Evolutionary conservation across 30 jellyfish, hydroid and myxozoan species (phyloP).

Genomic region (Aurelia aurita complex sp. Pacific): DNA sequence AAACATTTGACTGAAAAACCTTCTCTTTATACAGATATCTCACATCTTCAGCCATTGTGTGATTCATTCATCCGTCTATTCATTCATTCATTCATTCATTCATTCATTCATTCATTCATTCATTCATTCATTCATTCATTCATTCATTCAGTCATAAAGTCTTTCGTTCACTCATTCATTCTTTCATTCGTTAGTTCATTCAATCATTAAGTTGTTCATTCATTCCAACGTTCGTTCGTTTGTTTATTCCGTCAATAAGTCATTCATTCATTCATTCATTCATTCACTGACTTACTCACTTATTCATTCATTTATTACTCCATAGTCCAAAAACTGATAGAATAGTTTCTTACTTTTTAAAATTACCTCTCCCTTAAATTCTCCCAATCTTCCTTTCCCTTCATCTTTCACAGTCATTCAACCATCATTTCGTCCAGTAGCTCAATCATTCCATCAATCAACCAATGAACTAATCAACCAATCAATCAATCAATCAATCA

Average conservation of each 20-base stretch:
- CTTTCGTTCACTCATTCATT: too few species aligned
- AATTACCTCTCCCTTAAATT: too few species aligned
- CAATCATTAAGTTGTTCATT: not conserved
- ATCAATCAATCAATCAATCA: not conserved
- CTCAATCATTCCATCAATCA: not conserved
- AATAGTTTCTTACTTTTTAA: too few species aligned
- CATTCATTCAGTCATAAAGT: not conserved
- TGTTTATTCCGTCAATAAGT: not conserved
- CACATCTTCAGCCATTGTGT: too few species aligned
- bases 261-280: too few species aligned
- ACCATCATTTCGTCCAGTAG: not conserved
- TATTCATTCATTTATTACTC: not conserved
- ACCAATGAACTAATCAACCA: not conserved
- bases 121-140: not conserved
- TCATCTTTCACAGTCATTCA: too few species aligned
- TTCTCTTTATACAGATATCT: too few species aligned
- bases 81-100: constrained; percentile 2
- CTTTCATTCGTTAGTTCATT: too few species aligned
- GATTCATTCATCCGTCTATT: not conserved
- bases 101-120: constrained; percentile 7
- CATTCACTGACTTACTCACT: too few species aligned
- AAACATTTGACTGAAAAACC: too few species aligned
- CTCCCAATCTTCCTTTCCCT: too few species aligned
- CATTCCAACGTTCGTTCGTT: not conserved
- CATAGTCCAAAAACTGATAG: not conserved